Percentiles rank a stretch among this genome's conserved stretches.
phyloP scores from a whole-genome alignment of 2,113 vertebrate species.

The western clawed frog (Xenopus tropicalis) region DNA sequence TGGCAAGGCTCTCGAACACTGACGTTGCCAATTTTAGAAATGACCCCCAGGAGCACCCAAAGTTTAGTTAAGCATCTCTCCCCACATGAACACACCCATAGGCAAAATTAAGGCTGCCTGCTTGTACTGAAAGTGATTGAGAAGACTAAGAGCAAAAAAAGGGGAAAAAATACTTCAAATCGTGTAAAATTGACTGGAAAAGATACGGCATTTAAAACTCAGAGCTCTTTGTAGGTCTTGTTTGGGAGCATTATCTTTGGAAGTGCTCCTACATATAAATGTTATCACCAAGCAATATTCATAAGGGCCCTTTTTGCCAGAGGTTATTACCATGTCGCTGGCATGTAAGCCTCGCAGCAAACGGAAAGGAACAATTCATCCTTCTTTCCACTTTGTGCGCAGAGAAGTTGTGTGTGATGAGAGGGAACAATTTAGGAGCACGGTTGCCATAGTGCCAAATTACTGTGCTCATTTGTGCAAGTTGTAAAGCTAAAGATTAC shows the following conservation, averaged over 20 bases:
- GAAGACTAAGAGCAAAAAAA: too few species aligned
- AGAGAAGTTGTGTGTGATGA: slow-evolving; percentile 23
- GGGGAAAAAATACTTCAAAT: too few species aligned
- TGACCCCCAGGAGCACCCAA: too few species aligned
- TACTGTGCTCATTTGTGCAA: slow-evolving; percentile 43
- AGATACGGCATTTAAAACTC: too few species aligned
- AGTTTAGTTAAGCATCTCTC: too few species aligned
- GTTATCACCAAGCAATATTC: slow-evolving; percentile 36
- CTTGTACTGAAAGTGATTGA: too few species aligned
- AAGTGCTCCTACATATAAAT: slow-evolving; percentile 29
- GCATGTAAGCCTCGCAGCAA: slow-evolving; percentile 7
- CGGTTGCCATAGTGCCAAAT: slow-evolving; percentile 40
- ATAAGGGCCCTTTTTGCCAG: slow-evolving; percentile 7
- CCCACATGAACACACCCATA: too few species aligned
- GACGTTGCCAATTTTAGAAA: too few species aligned
- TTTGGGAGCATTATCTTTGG: background rate
- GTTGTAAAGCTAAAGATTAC: slow-evolving; percentile 37
- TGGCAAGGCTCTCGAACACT: too few species aligned
- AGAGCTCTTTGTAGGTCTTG: background rate
- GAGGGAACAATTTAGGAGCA: slow-evolving; percentile 36
- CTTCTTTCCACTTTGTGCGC: slow-evolving; percentile 20
- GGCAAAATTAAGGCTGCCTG: too few species aligned
- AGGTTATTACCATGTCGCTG: background rate
- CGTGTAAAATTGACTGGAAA: too few species aligned
- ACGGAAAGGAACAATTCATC: slow-evolving; percentile 37